Evolutionary conservation across 35 echinoderm and acorn worm species (phyloP).

Genomic region (Apostichopus californicus): DNA sequence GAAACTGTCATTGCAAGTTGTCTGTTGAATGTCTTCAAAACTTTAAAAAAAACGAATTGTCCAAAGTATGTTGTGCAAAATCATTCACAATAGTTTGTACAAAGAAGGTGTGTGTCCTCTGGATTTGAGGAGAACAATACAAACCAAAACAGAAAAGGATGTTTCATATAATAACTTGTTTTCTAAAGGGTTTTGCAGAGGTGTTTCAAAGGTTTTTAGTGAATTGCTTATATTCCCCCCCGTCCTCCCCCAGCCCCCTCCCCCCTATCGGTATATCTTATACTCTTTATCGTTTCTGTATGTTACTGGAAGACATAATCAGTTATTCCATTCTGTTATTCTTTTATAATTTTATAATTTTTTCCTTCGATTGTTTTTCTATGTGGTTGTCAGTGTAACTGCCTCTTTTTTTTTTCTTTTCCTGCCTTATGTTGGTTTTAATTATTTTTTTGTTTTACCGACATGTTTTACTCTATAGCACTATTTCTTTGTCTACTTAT

Average conservation of each 20-base stretch:
- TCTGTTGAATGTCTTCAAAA: too few relatives aligned
- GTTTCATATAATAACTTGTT: too few relatives aligned
- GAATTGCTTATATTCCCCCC: neutral
- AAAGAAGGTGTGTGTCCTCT: too few relatives aligned
- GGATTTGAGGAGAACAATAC: too few relatives aligned
- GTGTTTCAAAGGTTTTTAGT: neutral
- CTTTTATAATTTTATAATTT: neutral
- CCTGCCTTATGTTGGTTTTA: neutral
- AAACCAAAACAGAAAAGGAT: too few relatives aligned
- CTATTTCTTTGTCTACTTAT: neutral
- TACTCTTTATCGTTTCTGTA: neutral
- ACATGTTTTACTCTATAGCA: neutral
- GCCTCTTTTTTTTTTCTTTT: neutral
- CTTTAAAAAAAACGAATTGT: too few relatives aligned
- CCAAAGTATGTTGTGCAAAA: too few relatives aligned
- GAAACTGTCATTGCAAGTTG: too few relatives aligned
- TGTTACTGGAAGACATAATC: neutral
- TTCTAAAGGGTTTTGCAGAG: neutral
- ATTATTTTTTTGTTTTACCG: neutral
- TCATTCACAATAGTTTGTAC: too few relatives aligned
- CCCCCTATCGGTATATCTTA: neutral
- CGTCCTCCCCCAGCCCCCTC: neutral
- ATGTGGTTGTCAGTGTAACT: neutral
- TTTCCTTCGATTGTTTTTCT: neutral
- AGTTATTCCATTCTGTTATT: neutral